Base-by-base conservation (phyloP, 2,888 invertebrate genomes). In the Apamea sordens region DNA sequence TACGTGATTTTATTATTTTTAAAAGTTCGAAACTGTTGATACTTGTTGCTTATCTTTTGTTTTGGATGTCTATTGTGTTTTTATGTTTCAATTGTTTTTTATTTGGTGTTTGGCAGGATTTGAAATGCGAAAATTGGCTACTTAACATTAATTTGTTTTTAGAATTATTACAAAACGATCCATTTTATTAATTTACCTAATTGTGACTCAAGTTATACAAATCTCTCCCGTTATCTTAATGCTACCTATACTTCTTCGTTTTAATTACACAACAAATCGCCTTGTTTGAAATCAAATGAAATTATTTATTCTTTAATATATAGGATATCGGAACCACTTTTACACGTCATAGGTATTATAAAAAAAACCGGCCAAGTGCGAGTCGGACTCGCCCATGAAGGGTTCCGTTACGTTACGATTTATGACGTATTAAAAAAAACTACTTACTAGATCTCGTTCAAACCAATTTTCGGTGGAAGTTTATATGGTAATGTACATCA, bases 31-130 rank as follows among this genome's bases (percentile, higher is more conserved):
- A 56, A 28, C 15, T 70, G 70, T 47, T 56, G 32, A 15, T 28
- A 80, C 73, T 77, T 80, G 76, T 84, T 74, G 84, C 68, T 61
- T 63, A 21, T 67, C 21, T 71, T 64, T 78, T 72, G 65, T 76
- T 53, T 41, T 44, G 41, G 41, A 32, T 61, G 13, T 41, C 47
- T 50, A n/a, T 53, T 61, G 50, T 32, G 3, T 28, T 63, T 69
- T 28, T 15, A n/a, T 50, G n/a, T 61, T 50, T 72, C 11, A 32
- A 32, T 32, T 32, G 24, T 24, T 41, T 41, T 36, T 32, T 32
- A n/a, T n/a, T 36, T 70, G 15, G 32, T 70, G 50, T 32, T 53
- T 13, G 24, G 10, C 32, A 53, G 21, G 28, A 21, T 47, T 69
- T 50, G 7, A 21, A 0, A 21, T 69, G 21, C 21, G 21, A 28